Evolutionary conservation across 2,888 invertebrate species (phyloP).

Genomic region (Zeuzera pyrina): DNA sequence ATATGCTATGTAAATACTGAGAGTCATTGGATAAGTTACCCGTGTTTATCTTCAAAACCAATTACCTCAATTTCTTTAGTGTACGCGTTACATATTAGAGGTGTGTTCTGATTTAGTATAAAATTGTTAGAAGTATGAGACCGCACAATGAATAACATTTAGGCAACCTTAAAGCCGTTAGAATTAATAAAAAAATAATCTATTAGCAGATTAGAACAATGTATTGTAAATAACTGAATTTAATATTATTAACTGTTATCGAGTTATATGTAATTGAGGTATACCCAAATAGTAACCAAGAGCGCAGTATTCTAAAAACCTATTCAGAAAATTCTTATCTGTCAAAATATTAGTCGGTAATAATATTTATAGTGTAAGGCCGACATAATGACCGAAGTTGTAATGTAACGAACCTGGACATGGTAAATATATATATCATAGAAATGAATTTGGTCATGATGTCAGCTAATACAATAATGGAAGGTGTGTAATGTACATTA

Average conservation of each 20-base stretch:
- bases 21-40: constrained; percentile 70
- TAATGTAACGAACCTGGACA: neutral
- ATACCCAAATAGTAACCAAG: constrained; percentile 29
- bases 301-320: constrained; percentile 47
- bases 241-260: neutral
- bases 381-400: constrained; percentile 34
- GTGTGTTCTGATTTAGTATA: constrained; percentile 56
- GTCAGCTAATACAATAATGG: constrained; percentile 37
- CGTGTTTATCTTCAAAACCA: constrained; percentile 64
- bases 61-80: constrained; percentile 71
- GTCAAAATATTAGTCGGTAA: constrained; percentile 42
- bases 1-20: constrained; percentile 56
- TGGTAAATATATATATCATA: too few species aligned
- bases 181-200: constrained; percentile 28
- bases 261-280: constrained; percentile 23
- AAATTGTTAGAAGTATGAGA: constrained; percentile 38
- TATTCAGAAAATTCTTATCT: constrained; percentile 37
- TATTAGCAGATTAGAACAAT: constrained; percentile 37
- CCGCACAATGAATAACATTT: constrained; percentile 40
- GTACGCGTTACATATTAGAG: constrained; percentile 46
- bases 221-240: constrained; percentile 47
- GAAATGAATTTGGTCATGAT: constrained; percentile 27
- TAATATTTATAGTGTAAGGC: constrained; percentile 28
- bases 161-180: constrained; percentile 21
- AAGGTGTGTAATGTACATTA: constrained; percentile 59